Conservation (phyloP, 2,888 invertebrate species). For the Ennomos erosarius region DNA sequence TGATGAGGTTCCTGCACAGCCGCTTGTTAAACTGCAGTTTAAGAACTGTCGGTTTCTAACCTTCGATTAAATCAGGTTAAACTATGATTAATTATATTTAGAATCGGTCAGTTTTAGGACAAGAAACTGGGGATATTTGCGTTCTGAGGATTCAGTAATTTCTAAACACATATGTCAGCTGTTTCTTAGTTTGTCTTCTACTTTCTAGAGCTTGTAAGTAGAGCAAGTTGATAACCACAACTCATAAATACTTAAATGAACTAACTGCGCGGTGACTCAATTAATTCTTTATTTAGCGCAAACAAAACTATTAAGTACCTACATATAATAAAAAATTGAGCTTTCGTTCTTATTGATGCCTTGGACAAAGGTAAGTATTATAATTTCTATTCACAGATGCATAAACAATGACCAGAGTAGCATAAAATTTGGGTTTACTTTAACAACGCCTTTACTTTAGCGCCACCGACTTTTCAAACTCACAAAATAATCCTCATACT, state of each 20-base stretch:
- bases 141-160: too few relatives aligned
- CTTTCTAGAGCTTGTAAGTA: too few relatives aligned
- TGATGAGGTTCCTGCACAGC: constrained; percentile 44
- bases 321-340: background rate
- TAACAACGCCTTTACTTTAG: constrained; percentile 49
- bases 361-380: constrained; percentile 21
- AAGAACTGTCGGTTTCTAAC: constrained; percentile 23
- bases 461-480: constrained; percentile 50
- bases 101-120: background rate
- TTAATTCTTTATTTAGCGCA: too few relatives aligned
- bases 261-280: too few relatives aligned
- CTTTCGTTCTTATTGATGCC: background rate
- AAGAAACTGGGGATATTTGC: too few relatives aligned
- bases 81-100: constrained; percentile 1
- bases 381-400: constrained; percentile 46
- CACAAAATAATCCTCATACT: background rate
- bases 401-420: constrained; percentile 51
- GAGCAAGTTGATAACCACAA: too few relatives aligned
- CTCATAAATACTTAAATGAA: too few relatives aligned
- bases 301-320: too few relatives aligned
- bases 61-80: constrained; percentile 19
- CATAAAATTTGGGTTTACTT: constrained; percentile 59
- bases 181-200: too few relatives aligned
- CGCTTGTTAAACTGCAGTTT: constrained; percentile 40
- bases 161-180: too few relatives aligned